phyloP scores from a whole-genome alignment of 2,113 vertebrate species.

The Zapus hudsonius region DNA sequence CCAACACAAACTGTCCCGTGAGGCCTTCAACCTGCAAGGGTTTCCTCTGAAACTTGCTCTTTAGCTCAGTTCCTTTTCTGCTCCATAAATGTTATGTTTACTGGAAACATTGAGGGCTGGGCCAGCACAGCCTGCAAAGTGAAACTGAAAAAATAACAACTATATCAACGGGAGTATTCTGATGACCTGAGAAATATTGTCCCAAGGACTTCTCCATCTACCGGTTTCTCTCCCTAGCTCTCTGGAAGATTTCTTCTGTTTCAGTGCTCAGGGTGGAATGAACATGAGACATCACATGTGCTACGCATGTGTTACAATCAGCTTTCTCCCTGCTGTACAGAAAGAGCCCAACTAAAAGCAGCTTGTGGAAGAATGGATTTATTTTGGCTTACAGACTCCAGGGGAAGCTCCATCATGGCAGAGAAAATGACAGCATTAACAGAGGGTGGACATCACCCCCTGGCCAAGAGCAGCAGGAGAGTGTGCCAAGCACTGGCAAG shows the following conservation, averaged over 20 bases:
- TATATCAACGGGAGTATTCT: background rate
- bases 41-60: slow-evolving; percentile 51
- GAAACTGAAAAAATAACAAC: slow-evolving; percentile 61
- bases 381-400: no score
- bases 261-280: background rate
- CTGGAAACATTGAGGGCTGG: slow-evolving; percentile 65
- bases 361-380: no score
- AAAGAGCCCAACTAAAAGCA: no score
- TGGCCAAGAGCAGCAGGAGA: no score
- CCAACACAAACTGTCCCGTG: slow-evolving; percentile 32
- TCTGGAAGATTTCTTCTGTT: background rate
- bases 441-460: no score
- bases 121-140: slow-evolving; percentile 57
- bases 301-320: no score
- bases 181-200: slow-evolving; percentile 29
- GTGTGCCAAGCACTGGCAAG: no score
- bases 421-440: no score
- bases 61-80: slow-evolving; percentile 49
- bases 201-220: slow-evolving; percentile 29
- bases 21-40: background rate
- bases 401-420: no score
- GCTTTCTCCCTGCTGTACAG: no score
- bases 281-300: background rate
- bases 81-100: slow-evolving; percentile 58
- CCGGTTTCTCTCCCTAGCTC: background rate